These are phyloP conservation scores for Strongylocentrotus purpuratus DNA, from an alignment of 35 echinoderm and acorn worm genomes.

Conservation along the genomic window DNA sequence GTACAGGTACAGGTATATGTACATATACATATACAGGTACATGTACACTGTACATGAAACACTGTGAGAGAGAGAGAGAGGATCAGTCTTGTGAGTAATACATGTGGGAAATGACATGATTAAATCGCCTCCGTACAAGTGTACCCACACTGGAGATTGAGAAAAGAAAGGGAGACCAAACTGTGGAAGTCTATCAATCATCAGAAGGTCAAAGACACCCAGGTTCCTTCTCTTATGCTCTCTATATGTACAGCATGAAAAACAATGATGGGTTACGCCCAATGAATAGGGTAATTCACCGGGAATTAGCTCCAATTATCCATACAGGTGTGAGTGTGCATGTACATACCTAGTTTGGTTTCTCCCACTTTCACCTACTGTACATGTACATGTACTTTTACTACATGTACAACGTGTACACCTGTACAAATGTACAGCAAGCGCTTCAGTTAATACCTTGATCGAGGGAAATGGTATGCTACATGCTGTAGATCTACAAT, in stretches of 20 bases:
- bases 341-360: not conserved
- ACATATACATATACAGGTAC: no score
- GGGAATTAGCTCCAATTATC: not conserved
- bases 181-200: conserved; percentile 29
- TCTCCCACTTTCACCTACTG: not conserved
- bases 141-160: not conserved
- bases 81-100: conserved; percentile 8
- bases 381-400: no score
- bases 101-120: conserved; percentile 45
- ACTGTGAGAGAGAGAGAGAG: not conserved
- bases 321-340: not conserved
- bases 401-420: no score
- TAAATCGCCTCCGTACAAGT: conserved; percentile 2
- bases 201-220: conserved; percentile 32
- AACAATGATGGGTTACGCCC: conserved; percentile 29
- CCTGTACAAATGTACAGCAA: no score
- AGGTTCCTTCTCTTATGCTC: not conserved
- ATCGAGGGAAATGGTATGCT: no score
- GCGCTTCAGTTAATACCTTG: no score
- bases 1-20: not conserved
- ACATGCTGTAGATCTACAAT: no score
- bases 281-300: conserved; percentile 20
- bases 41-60: no score
- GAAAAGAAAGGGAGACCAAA: conserved; percentile 21
- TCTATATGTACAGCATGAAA: not conserved